Base-by-base conservation (phyloP, 2,797 vertebrate species). In the Dermochelys coriacea region DNA sequence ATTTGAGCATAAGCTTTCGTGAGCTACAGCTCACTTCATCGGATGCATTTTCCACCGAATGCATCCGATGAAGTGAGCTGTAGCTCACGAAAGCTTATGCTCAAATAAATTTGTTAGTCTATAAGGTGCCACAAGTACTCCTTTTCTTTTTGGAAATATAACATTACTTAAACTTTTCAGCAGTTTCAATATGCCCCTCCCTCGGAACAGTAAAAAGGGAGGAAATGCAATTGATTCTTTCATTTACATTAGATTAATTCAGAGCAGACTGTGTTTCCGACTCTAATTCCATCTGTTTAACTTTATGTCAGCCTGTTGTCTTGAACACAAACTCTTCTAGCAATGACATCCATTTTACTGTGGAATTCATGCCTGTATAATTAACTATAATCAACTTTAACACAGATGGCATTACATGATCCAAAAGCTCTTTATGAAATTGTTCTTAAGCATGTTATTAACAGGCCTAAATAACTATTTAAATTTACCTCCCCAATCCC, bases 311-410 rank as follows among this genome's bases (percentile, higher is more conserved):
- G 59, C n/a, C 84, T 1, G 14, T 87, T 86, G 37, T 50, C 79
- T 1, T 4, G 52, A 89, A 93, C 81, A 31, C 93, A 95, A 91
- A 95, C 86, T 47, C 86, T 19, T 6, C 55, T 83, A 88, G 91
- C 54, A 82, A 4, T 49, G 77, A 89, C 94, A 74, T 10, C 83
- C 83, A 52, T 54, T 91, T 94, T 96, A 83, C 93, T 92, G 23
- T 91, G 86, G 89, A 96, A 93, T 74, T 34, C 93, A 64, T 85
- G 93, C 86, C 91, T 83, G 64, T 90, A 0, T 97, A 97, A 97
- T 97, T 96, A 97, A 95, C 94, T 23, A 49, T 91, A 96, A 97
- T 96, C 96, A 94, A 12, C 91, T 84, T 92, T 75, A 95, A 96
- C 92, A 96, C 97, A 97, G 96, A 96, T 95, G 95, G 95, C 95